Evolutionary conservation across 2,797 vertebrate genomes (phyloP), one percentile per base, ranked within the genome.

Genomic region (Luscinia luscinia): DNA sequence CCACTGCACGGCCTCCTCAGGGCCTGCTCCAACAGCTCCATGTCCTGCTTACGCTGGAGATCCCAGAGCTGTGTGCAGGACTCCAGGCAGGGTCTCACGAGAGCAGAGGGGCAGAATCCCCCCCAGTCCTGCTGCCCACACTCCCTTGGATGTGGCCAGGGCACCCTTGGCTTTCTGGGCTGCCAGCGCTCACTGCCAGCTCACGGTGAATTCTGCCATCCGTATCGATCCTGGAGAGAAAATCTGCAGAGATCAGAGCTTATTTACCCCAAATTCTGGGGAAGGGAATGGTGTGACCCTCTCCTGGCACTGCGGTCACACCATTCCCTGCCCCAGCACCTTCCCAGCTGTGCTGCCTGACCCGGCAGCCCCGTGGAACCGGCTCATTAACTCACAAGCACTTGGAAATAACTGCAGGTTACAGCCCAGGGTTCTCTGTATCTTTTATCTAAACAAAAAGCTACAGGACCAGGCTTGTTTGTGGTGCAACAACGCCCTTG

Each of bases 391-490:
- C 28, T 69, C 51, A 61, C 3, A 0, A 75, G 66, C 14, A 1
- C 86, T 49, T 55, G 7, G 21, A 52, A 81, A 21, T 21, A 40
- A 46, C 90, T 58, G 69, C 81, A 34, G 79, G 72, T 77, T 87
- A 51, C 86, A 36, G 87, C 84, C 4, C 9, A 46, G 19, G 1
- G 16, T 27, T 75, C 89, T 58, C 18, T 30, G 1, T 58, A 87
- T 80, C 94, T 95, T 89, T 77, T 81, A 94, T 95, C 95, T 95
- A 62, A 68, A n/a, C 75, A 74, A 80, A 90, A 46, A 2, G 64
- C 15, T 83, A 48, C 94, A 95, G 84, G 94, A 95, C 84, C 1
- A 20, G 95, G 94, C 95, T 95, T 94, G 94, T 72, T 77, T 23
- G 74, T 21, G 4, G 22, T 2, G 72, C 84, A 94, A 27, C 89